Conservation (phyloP, 2,888 invertebrate species). For the Plagodis pulveraria region DNA sequence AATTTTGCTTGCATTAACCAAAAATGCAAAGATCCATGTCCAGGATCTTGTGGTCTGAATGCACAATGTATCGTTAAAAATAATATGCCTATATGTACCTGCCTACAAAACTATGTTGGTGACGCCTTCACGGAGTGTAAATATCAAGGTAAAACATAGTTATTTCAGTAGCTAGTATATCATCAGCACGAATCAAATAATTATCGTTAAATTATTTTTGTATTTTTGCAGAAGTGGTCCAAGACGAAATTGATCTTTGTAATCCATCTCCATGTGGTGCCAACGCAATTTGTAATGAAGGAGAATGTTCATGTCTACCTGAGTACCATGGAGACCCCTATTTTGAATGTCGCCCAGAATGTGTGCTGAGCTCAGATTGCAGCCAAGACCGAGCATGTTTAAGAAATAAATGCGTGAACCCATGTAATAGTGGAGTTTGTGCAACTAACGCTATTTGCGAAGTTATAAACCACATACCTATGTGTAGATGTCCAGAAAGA, state of each 20-base stretch:
- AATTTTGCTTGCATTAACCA: conserved; percentile 91
- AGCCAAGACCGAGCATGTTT: conserved; percentile 86
- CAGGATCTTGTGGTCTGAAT: conserved; percentile 89
- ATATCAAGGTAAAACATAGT: conserved; percentile 70
- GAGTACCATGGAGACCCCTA: conserved; percentile 88
- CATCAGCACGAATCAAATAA: not conserved
- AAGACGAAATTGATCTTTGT: conserved; percentile 81
- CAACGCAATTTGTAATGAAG: conserved; percentile 85
- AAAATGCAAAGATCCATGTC: conserved; percentile 92
- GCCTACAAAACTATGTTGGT: conserved; percentile 88
- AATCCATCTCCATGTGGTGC: conserved; percentile 88
- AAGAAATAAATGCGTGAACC: conserved; percentile 88
- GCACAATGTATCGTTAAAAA: conserved; percentile 88
- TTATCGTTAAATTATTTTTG: not conserved
- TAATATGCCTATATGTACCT: conserved; percentile 90
- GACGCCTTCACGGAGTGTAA: conserved; percentile 89
- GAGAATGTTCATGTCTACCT: conserved; percentile 85
- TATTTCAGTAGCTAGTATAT: too few relatives aligned
- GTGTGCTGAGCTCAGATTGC: conserved; percentile 88
- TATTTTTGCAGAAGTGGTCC: conserved; percentile 52
- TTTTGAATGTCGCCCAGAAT: conserved; percentile 89
- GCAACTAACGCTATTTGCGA: conserved; percentile 89
- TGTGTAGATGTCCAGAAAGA: conserved; percentile 88
- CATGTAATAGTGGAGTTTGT: conserved; percentile 88
- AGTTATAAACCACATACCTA: conserved; percentile 89